Evolutionary conservation across 2,888 invertebrate genomes (phyloP).

Genomic region (Cryptocephalus moraei): DNA sequence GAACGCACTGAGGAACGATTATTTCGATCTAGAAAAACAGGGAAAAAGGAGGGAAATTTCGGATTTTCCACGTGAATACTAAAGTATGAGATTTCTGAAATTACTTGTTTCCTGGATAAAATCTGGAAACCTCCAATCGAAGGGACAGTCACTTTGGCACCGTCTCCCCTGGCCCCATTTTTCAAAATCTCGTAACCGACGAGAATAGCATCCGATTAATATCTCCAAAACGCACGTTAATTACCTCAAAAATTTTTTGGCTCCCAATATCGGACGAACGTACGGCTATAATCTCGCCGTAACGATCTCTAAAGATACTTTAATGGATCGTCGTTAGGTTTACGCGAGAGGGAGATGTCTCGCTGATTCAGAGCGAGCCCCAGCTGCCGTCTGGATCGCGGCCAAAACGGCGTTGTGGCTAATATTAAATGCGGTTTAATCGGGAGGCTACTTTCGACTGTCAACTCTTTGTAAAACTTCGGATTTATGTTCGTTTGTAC

Average conservation of each 20-base stretch:
- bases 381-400: slow-evolving; percentile 19
- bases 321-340: slow-evolving; percentile 17
- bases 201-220: not conserved
- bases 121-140: too few species aligned
- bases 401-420: slow-evolving; percentile 18
- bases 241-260: not conserved
- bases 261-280: slow-evolving; percentile 6
- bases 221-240: too few species aligned
- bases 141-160: too few species aligned
- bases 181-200: not conserved
- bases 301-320: slow-evolving; percentile 22
- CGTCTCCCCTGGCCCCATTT: too few species aligned
- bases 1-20: too few species aligned
- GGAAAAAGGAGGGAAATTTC: too few species aligned
- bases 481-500: slow-evolving; percentile 6
- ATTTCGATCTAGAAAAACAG: too few species aligned
- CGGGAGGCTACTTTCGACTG: slow-evolving; percentile 14
- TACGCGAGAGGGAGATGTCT: not conserved
- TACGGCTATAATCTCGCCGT: slow-evolving; percentile 15
- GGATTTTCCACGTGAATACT: too few species aligned
- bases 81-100: too few species aligned
- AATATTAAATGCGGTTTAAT: slow-evolving; percentile 16
- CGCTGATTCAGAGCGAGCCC: slow-evolving; percentile 19
- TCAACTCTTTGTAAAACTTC: slow-evolving; percentile 12
- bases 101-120: too few species aligned